phyloP scores from a whole-genome alignment of 2,797 vertebrate species.

The Paramormyrops hopkinsi region DNA sequence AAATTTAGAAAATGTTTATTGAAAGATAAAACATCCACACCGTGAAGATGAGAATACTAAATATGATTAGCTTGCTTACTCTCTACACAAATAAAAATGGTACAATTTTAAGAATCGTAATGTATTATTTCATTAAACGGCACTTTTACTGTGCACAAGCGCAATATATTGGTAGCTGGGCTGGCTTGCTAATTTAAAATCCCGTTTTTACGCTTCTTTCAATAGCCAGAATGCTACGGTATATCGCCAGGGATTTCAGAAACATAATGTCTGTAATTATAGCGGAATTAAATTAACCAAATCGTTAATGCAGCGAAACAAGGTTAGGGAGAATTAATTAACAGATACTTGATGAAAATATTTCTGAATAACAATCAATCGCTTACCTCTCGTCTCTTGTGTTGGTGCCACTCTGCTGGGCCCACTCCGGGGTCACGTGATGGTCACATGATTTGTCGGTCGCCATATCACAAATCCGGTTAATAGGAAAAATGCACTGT shows the following conservation, averaged over 20 bases:
- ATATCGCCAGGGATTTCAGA: background rate
- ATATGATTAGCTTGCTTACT: background rate
- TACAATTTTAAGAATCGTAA: background rate
- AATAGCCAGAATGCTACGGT: background rate
- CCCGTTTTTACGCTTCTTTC: conserved; percentile 12
- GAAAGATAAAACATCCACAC: background rate
- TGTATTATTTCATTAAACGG: background rate
- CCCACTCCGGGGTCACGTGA: conserved; percentile 57
- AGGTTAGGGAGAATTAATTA: background rate
- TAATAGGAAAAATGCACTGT: background rate
- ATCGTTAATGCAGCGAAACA: background rate
- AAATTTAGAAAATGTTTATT: background rate
- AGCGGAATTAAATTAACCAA: background rate
- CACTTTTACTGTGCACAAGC: background rate
- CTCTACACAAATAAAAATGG: background rate
- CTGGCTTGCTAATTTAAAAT: conserved; percentile 11
- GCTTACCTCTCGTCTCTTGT: conserved; percentile 30
- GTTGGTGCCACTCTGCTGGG: conserved; percentile 43
- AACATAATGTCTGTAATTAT: background rate
- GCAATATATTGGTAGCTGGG: background rate
- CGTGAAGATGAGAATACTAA: background rate
- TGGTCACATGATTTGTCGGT: conserved; percentile 48
- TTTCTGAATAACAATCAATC: conserved; percentile 16
- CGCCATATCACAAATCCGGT: background rate
- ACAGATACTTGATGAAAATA: conserved; percentile 23